phyloP scores from a whole-genome alignment of 2,113 vertebrate genomes.

The Carassius gibelio region DNA sequence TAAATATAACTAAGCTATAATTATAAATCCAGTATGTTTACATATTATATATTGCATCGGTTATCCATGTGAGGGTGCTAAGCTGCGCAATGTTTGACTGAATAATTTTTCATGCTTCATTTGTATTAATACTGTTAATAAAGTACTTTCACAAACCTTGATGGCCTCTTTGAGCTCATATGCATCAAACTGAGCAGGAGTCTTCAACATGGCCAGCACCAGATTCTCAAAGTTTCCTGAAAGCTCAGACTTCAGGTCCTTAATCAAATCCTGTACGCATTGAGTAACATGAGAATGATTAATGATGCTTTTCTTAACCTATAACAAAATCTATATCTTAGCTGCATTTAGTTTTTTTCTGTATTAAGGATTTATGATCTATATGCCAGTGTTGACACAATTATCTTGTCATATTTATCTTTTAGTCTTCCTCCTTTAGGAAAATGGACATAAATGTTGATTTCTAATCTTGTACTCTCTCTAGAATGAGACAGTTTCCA shows the following conservation, averaged over 20 bases:
- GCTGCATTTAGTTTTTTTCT: neutral
- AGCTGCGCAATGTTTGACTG: neutral
- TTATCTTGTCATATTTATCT: neutral
- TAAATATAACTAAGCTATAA: neutral
- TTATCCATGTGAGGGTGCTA: neutral
- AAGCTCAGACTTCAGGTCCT: constrained; percentile 94
- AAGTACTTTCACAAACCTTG: constrained; percentile 78
- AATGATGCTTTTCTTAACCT: neutral
- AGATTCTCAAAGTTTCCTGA: constrained; percentile 95
- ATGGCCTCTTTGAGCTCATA: constrained; percentile 88
- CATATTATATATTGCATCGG: neutral
- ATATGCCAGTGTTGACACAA: neutral
- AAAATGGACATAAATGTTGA: neutral
- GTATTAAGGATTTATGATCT: neutral
- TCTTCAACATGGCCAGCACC: constrained; percentile 90
- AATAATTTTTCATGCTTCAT: neutral
- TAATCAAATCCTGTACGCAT: constrained; percentile 88
- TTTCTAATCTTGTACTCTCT: neutral
- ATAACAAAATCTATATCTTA: neutral
- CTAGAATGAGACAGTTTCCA: neutral
- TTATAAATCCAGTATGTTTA: neutral
- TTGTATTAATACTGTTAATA: neutral
- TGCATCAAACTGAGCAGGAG: constrained; percentile 81
- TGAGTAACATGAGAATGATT: constrained; percentile 43
- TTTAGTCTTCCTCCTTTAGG: neutral